Evolutionary conservation across 2,888 invertebrate species (phyloP), one percentile per base, ranked within the genome.

Genomic region (Fragum sueziense): DNA sequence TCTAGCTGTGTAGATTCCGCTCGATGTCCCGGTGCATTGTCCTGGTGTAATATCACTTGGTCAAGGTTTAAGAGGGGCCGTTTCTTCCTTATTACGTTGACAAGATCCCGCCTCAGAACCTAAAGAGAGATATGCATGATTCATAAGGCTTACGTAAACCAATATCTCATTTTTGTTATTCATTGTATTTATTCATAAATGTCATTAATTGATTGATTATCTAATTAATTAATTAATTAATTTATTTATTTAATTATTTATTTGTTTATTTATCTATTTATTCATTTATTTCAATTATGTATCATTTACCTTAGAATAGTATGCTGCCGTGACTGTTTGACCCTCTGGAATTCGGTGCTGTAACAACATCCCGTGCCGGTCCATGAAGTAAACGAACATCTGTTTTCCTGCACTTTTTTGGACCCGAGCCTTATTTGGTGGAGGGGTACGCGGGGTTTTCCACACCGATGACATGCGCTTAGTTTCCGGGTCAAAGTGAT

Each of bases 311-410:
- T 57, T 71, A 14, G 41, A 61, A n/a, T 71, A 71, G 47, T 71
- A 71, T 41, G 59, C 41, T 7, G 61, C 71, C 17, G 57, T 70
- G 2, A 70, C 37, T 2, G 57, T 69, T 47, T 69, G 69, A 25
- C 52, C 69, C 20, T 31, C 33, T 52, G 59, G 70, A 41, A 67
- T 22, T 22, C 41, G 20, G 67, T 69, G 69, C 25, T 54, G 54
- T 31, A 70, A 25, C 4, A 70, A 4, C n/a, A 70, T 31, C 33
- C 70, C 57, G 20, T 57, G 70, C 25, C 70, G 29, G 25, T 70
- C 70, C 33, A 70, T 70, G 34, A 70, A 70, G 34, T 31, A 29
- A 31, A 70, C 52, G 72, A 29, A 59, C 62, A 72, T 72, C 2
- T 47, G 25, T 62, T 72, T 72, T 4, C 62, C 51, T 20, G 31